Evolutionary conservation across 2,797 vertebrate genomes (phyloP).

Genomic region (Brachyalestes nurse): DNA sequence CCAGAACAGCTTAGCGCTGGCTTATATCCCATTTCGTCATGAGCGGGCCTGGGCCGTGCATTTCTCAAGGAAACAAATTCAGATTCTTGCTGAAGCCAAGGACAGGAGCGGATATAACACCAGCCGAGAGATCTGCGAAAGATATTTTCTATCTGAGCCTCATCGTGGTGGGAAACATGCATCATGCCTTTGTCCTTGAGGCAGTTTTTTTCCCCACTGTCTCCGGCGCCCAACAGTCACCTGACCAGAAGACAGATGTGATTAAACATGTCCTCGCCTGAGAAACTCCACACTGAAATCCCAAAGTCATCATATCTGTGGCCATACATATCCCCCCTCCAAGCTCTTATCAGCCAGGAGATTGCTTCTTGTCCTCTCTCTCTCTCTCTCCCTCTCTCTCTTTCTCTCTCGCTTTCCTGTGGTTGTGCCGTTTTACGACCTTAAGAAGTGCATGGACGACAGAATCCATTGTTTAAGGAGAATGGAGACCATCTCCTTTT

Average conservation of each 20-base stretch:
- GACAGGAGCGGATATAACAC: slow-evolving; percentile 74
- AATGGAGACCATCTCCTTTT: slow-evolving; percentile 13
- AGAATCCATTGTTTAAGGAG: slow-evolving; percentile 38
- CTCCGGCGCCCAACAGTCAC: slow-evolving; percentile 33
- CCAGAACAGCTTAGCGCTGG: slow-evolving; percentile 7
- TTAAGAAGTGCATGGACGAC: slow-evolving; percentile 4
- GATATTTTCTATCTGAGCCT: slow-evolving; percentile 73
- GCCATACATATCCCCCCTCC: slow-evolving; percentile 54
- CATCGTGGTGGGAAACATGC: slow-evolving; percentile 72
- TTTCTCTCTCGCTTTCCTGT: neutral
- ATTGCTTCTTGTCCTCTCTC: slow-evolving; percentile 44
- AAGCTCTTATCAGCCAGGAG: slow-evolving; percentile 52
- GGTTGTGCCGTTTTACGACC: neutral
- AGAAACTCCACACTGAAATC: slow-evolving; percentile 65
- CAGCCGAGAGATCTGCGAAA: slow-evolving; percentile 75
- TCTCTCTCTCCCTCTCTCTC: neutral
- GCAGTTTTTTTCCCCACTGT: slow-evolving; percentile 53
- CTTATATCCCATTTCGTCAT: slow-evolving; percentile 28
- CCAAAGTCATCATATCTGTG: slow-evolving; percentile 69
- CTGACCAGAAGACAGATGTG: slow-evolving; percentile 76
- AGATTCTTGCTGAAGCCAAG: slow-evolving; percentile 72
- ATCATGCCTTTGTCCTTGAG: slow-evolving; percentile 82
- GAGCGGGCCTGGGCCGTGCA: slow-evolving; percentile 45
- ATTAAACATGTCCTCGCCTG: slow-evolving; percentile 71
- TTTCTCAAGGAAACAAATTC: slow-evolving; percentile 74